These are phyloP conservation scores for Drymodes brunneopygia DNA, from an alignment of 2,113 vertebrate genomes.

Conservation along the genomic window DNA sequence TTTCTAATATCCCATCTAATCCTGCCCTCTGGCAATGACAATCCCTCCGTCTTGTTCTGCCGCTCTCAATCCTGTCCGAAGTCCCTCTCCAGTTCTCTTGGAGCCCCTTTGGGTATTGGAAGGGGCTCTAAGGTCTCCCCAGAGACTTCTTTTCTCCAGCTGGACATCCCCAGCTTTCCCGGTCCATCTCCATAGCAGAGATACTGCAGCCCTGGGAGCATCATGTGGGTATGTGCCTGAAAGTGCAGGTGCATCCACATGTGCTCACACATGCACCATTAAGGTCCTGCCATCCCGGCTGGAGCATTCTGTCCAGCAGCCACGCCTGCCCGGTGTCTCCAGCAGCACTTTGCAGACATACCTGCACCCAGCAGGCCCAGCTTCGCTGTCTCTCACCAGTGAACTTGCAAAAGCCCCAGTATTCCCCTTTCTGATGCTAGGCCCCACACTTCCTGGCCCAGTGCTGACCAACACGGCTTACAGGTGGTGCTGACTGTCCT, in stretches of 20 bases:
- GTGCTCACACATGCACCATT: accelerated
- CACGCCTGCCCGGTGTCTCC: accelerated
- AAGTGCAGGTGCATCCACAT: accelerated
- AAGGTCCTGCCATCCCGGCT: not conserved
- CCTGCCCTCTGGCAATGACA: not conserved
- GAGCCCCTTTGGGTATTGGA: not conserved
- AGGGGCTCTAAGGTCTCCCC: not conserved
- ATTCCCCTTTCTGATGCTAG: accelerated
- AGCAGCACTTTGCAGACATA: accelerated
- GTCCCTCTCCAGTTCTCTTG: not conserved
- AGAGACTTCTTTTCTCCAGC: too few relatives aligned
- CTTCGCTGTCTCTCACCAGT: accelerated
- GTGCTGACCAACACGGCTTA: not conserved
- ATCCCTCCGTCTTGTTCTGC: not conserved
- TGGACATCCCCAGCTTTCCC: not conserved
- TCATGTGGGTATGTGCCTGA: accelerated
- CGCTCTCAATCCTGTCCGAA: accelerated
- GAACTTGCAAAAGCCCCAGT: accelerated
- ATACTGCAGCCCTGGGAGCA: not conserved
- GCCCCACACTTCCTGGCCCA: too few relatives aligned
- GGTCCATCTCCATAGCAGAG: too few relatives aligned
- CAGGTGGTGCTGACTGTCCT: accelerated
- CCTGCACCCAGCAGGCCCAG: accelerated
- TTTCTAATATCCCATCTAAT: not conserved
- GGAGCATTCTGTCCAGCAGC: not conserved